Conservation (phyloP, 1,140 invertebrate species). For the Odontomachus brunneus region DNA sequence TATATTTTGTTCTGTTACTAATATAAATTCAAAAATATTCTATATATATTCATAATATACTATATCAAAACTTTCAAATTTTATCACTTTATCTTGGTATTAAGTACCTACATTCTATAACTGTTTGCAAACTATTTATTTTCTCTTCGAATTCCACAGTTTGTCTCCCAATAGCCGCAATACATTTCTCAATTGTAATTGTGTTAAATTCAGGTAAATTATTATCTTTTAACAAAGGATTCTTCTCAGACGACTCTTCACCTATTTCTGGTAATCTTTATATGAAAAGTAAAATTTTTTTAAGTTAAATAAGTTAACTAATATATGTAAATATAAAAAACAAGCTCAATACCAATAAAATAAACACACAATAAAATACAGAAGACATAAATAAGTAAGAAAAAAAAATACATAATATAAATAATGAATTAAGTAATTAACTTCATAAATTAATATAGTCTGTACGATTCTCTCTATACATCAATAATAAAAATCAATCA, state of each 20-base stretch:
- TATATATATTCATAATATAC: conserved; percentile 9
- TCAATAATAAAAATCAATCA: not conserved
- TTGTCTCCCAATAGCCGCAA: conserved; percentile 92
- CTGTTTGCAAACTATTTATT: conserved; percentile 88
- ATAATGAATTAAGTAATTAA: not conserved
- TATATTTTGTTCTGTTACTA: not conserved
- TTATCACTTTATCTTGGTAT: not conserved
- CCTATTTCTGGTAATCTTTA: conserved; percentile 95
- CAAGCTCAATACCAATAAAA: not conserved
- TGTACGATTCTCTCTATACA: not conserved
- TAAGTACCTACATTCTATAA: conserved; percentile 82
- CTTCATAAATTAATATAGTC: not conserved
- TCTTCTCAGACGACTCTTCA: conserved; percentile 90
- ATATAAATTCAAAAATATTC: conserved; percentile 2
- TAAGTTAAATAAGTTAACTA: not conserved
- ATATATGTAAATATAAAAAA: conserved; percentile 25
- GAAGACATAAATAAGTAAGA: conserved; percentile 55
- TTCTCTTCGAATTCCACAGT: conserved; percentile 93
- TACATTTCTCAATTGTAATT: conserved; percentile 93
- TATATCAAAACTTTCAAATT: not conserved
- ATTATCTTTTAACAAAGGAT: conserved; percentile 90
- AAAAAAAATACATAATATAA: conserved; percentile 18
- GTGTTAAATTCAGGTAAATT: conserved; percentile 92
- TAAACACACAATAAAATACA: not conserved
- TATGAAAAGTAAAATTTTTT: conserved; percentile 23